These are phyloP conservation scores for Drosophila nebulosa DNA, from an alignment of 1,140 invertebrate species.

Conservation along the genomic window DNA sequence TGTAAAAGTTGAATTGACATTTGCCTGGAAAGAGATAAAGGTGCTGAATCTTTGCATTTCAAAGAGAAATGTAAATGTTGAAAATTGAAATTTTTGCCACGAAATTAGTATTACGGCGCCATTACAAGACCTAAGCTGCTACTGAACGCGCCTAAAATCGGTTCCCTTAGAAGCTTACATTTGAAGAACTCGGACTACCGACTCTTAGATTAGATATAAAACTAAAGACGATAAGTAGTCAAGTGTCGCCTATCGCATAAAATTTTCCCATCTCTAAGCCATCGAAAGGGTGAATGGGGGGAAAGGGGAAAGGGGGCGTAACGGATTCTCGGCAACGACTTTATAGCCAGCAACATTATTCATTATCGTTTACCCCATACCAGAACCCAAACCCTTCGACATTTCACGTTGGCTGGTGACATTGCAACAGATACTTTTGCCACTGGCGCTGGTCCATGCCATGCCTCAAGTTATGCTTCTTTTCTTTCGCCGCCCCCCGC, in stretches of 20 bases:
- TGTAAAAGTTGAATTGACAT: too few relatives aligned
- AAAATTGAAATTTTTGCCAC: too few relatives aligned
- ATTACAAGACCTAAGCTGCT: not conserved
- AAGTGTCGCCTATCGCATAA: not conserved
- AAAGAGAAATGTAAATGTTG: too few relatives aligned
- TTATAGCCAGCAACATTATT: slow-evolving; percentile 72
- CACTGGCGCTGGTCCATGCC: slow-evolving; percentile 38
- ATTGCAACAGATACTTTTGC: slow-evolving; percentile 67
- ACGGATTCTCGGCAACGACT: slow-evolving; percentile 56
- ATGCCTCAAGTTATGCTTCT: slow-evolving; percentile 50
- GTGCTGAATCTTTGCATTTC: too few relatives aligned
- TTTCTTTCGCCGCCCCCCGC: not conserved
- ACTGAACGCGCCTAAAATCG: not conserved
- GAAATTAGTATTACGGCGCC: not conserved
- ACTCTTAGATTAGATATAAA: not conserved
- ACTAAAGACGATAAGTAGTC: not conserved
- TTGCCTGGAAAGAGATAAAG: too few relatives aligned
- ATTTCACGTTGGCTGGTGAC: slow-evolving; percentile 63
- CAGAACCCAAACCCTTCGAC: slow-evolving; percentile 8
- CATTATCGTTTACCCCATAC: slow-evolving; percentile 55
- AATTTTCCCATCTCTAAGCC: not conserved
- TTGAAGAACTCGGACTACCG: not conserved
- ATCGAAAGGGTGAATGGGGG: not conserved
- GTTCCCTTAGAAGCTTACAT: too few relatives aligned
- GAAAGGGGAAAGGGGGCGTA: too few relatives aligned